Evolutionary conservation across 2,888 invertebrate genomes (phyloP).

Genomic region (Tipula vernalis): DNA sequence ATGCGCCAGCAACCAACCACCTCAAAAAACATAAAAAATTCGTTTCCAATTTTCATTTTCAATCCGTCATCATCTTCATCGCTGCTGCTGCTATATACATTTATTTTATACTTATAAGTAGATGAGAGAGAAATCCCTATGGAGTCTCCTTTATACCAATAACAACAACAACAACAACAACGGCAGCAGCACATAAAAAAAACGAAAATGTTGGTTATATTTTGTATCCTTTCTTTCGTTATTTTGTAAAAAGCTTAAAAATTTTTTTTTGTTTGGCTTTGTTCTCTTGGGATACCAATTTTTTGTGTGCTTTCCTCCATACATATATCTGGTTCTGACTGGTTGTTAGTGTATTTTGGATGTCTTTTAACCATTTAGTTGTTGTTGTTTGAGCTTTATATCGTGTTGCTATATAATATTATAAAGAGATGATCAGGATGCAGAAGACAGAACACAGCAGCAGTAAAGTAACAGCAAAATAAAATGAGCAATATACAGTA

Average conservation of each 20-base stretch:
- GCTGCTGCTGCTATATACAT: not conserved
- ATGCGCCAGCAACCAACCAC: not conserved
- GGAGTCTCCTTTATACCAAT: not conserved
- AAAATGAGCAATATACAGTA: not conserved
- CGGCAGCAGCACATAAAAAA: not conserved
- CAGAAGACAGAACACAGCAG: not conserved
- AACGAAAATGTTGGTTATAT: not conserved
- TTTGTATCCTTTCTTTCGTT: not conserved
- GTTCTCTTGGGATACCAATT: not conserved
- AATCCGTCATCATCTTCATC: not conserved
- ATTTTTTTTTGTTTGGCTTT: not conserved
- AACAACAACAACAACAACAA: not conserved
- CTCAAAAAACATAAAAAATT: not conserved
- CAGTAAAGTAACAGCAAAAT: not conserved
- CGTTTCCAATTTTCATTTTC: slow-evolving; percentile 4
- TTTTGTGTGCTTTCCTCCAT: not conserved
- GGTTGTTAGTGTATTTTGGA: not conserved
- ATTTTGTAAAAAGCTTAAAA: not conserved
- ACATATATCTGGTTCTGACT: not conserved
- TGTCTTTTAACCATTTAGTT: not conserved
- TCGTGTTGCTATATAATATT: not conserved
- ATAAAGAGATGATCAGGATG: not conserved
- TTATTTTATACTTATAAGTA: not conserved
- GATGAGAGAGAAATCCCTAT: not conserved
- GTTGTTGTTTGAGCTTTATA: not conserved